Conservation (phyloP, 2,113 vertebrate species). For the Aldabrachelys gigantea region DNA sequence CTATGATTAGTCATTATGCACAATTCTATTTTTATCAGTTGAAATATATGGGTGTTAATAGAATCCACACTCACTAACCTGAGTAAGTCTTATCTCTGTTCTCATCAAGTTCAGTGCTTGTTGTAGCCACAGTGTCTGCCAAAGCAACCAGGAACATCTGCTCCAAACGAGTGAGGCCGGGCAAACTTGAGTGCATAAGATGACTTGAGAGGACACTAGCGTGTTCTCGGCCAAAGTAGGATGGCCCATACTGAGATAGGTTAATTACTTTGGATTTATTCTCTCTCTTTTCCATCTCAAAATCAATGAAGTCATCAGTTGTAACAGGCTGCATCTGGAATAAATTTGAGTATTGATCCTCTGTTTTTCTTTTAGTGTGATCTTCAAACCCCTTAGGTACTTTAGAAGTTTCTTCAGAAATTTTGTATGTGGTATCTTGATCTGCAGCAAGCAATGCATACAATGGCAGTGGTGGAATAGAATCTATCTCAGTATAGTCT, state of each 20-base stretch:
- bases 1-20: neutral
- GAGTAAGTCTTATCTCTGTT: constrained; percentile 91
- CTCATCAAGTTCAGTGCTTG: constrained; percentile 92
- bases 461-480: constrained; percentile 93
- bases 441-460: constrained; percentile 93
- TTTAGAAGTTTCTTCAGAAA: constrained; percentile 87
- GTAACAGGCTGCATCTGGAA: constrained; percentile 92
- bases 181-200: constrained; percentile 97
- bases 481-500: constrained; percentile 98
- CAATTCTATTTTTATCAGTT: neutral
- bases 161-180: constrained; percentile 95
- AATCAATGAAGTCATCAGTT: constrained; percentile 93
- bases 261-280: constrained; percentile 95
- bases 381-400: constrained; percentile 80
- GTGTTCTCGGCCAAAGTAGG: constrained; percentile 95
- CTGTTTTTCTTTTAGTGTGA: constrained; percentile 78
- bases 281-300: constrained; percentile 93
- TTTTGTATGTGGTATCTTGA: constrained; percentile 89
- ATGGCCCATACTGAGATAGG: constrained; percentile 95
- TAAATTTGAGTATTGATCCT: constrained; percentile 93
- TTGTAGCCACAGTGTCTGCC: constrained; percentile 96
- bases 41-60: neutral
- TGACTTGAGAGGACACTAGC: constrained; percentile 97
- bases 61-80: constrained; percentile 75
- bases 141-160: constrained; percentile 99